Base-by-base conservation (phyloP, 2,888 invertebrate species). In the Anorthoa munda region DNA sequence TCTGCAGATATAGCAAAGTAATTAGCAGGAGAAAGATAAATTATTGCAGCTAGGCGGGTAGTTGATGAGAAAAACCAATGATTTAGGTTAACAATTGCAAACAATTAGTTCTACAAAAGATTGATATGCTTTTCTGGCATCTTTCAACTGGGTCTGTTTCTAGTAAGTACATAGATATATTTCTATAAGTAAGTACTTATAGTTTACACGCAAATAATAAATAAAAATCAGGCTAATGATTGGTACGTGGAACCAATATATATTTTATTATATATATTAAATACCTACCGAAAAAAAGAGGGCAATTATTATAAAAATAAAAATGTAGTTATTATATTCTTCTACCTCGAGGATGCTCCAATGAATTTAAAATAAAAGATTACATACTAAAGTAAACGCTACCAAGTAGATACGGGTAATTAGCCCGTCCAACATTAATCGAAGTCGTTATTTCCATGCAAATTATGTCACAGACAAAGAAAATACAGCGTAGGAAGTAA, bases 21-120 rank as follows among this genome's bases (percentile, higher is more conserved):
- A 51, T 79, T 79, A 69, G 26, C 31, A 17, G 17, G 18, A 48
- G 17, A 17, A 53, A 75, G 59, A 59, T 81, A 50, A 64, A 81
- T 75, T 75, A 81, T 75, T 75, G 51, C 50, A 48, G 63, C 21
- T 11, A 17, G 13, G n/a, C 15, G 11, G 21, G 1, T 51, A 23
- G 26, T 31, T 46, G 13, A 21, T 15, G 21, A 45, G 15, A 46
- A 23, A 55, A 70, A 56, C 39, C 21, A 48, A 55, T 39, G 53
- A 53, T 68, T 11, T 23, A 45, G 45, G n/a, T 7, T 12, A 12
- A 69, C 39, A 23, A 39, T 7, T 4, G 13, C 4, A 7, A n/a
- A 45, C 23, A 23, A 71, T 45, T 69, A 18, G 23, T 71, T 45
- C 11, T 45, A 5, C 9, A 12, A 45, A 71, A 2, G 7, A 7